Evolutionary conservation across 2,888 invertebrate species (phyloP), one percentile per base, ranked within the genome.

Genomic region (Lysandra coridon): DNA sequence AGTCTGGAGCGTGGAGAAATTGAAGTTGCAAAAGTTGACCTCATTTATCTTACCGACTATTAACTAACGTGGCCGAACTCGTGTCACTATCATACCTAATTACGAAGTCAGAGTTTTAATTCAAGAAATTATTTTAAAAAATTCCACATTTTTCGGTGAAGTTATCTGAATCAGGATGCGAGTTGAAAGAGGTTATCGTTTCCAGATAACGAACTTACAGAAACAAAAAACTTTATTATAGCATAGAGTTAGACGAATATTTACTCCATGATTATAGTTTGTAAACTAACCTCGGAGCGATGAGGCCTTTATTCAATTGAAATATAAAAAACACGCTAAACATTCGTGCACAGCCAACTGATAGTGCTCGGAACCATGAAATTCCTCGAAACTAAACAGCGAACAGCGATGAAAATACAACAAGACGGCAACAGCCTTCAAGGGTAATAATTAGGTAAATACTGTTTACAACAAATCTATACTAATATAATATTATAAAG

Each of bases 121-220:
- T 62, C 62, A 10, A 23, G 62, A 62, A 62, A 10, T 23, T 23
- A 62, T 69, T 69, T 37, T 23, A 10, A 57, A 17, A 57, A 57
- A 17, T 0, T 4, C 12, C 12, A 30, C 10, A 33, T 17, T 69
- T 64, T 69, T 69, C 33, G 69, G 4, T 5, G 33, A 69, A 69
- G 33, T 37, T 69, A 69, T 69, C 69, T 69, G 69, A 69, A 69
- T 69, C 33, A 37, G 69, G 69, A 69, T 69, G 69, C 14, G 69
- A 69, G 69, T 69, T 69, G 69, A 69, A 69, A 33, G 33, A 69
- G 69, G 69, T 69, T 69, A 69, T 69, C 33, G 33, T 17, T 69
- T 69, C 10, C 33, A 17, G 69, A 69, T 37, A 69, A 69, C 33
- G 14, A 69, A 69, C 69, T 12, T 33, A 69, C 69, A 30, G 64